Evolutionary conservation across 2,797 vertebrate genomes (phyloP).

Genomic region (Ispidina picta): DNA sequence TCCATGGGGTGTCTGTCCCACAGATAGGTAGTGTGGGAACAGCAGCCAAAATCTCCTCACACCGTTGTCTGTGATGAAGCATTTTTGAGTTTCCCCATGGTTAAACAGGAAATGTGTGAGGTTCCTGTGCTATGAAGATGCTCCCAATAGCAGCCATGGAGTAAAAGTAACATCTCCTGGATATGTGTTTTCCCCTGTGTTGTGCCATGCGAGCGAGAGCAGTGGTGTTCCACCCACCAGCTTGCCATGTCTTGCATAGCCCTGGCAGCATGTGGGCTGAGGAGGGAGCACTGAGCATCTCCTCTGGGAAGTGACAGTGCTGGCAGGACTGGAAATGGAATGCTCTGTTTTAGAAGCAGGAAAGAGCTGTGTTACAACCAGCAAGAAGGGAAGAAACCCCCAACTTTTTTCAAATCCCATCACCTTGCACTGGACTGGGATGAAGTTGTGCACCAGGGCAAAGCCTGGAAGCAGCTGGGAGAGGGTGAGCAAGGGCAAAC

Average conservation of each 20-base stretch:
- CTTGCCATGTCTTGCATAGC: fast-evolving
- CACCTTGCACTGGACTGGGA: background rate
- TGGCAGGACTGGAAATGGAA: background rate
- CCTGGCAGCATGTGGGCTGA: fast-evolving
- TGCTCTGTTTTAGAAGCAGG: background rate
- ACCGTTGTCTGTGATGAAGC: background rate
- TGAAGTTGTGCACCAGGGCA: background rate
- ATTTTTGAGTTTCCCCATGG: background rate
- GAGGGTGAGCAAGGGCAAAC: background rate
- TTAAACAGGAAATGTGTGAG: background rate
- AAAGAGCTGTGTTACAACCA: background rate
- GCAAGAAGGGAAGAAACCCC: background rate
- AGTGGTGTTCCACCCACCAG: fast-evolving
- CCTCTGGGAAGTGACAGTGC: background rate
- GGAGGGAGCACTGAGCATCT: background rate
- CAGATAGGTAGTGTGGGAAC: background rate
- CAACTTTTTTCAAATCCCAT: background rate
- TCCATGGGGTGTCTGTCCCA: background rate
- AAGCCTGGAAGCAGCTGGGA: background rate
- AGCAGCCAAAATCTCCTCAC: background rate
- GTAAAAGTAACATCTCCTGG: background rate
- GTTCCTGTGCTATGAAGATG: background rate
- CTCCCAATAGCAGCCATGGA: background rate
- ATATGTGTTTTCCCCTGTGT: background rate
- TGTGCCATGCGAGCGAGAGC: fast-evolving